These are phyloP conservation scores for Lordiphosa clarofinis DNA, from an alignment of 1,140 invertebrate genomes.

Conservation along the genomic window DNA sequence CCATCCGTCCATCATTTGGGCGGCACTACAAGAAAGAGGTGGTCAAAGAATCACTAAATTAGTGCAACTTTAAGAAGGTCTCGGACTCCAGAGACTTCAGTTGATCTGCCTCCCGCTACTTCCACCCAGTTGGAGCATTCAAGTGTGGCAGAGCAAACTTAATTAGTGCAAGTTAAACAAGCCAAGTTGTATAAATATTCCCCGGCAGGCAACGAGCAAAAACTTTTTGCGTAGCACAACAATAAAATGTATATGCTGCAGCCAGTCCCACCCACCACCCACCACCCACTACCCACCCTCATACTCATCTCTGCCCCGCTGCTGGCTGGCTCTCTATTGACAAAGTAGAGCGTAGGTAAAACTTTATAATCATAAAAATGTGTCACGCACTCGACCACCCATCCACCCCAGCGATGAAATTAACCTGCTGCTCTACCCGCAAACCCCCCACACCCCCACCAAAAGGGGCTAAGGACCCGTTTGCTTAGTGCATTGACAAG, in stretches of 20 bases:
- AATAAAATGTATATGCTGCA: slow-evolving; percentile 44
- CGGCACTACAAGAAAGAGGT: slow-evolving; percentile 10
- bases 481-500: slow-evolving; percentile 27
- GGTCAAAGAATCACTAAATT: slow-evolving; percentile 12
- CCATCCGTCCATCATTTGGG: slow-evolving; percentile 7
- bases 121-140: slow-evolving; percentile 42
- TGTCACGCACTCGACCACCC: slow-evolving; percentile 36
- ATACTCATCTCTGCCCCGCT: not conserved
- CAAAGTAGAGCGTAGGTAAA: slow-evolving; percentile 40
- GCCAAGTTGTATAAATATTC: slow-evolving; percentile 71
- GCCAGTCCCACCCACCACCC: slow-evolving; percentile 1
- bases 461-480: not conserved
- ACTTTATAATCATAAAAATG: slow-evolving; percentile 46
- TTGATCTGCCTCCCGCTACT: slow-evolving; percentile 12
- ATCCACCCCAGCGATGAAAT: not conserved
- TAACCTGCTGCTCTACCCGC: too few species aligned
- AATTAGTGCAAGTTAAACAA: slow-evolving; percentile 74
- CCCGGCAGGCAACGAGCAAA: slow-evolving; percentile 39
- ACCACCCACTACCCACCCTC: slow-evolving; percentile 8
- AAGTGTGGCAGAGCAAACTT: slow-evolving; percentile 70
- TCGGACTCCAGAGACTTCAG: slow-evolving; percentile 2
- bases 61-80: slow-evolving; percentile 4
- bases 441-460: too few species aligned
- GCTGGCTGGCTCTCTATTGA: slow-evolving; percentile 28
- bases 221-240: slow-evolving; percentile 63